These are phyloP conservation scores for Sarcophaga rosellei DNA, from an alignment of 2,888 invertebrate species.

Conservation along the genomic window DNA sequence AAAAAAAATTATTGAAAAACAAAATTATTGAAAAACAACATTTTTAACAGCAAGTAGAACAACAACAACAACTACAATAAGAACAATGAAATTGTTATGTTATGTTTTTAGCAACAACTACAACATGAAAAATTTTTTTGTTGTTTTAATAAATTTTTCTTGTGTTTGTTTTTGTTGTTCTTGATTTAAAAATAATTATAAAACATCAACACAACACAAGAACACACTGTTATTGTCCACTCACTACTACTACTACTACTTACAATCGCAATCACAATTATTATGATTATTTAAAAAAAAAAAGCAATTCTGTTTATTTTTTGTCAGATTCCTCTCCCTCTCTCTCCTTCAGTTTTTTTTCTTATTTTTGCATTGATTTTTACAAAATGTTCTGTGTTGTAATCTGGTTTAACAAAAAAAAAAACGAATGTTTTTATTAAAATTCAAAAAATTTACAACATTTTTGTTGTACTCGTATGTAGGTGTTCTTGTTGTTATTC, in stretches of 20 bases:
- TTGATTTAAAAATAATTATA: neutral
- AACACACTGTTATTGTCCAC: conserved; percentile 1
- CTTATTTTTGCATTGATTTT: neutral
- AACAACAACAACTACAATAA: neutral
- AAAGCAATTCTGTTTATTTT: neutral
- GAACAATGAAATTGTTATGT: conserved; percentile 20
- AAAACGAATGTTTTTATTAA: conserved; percentile 52
- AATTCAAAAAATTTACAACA: conserved; percentile 43
- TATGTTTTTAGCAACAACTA: conserved; percentile 66
- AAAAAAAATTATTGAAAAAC: neutral
- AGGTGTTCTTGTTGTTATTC: conserved; percentile 32
- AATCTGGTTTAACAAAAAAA: neutral
- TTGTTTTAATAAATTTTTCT: conserved; percentile 30
- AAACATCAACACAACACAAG: neutral
- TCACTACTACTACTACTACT: neutral
- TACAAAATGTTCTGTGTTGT: neutral
- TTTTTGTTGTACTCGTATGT: conserved; percentile 47
- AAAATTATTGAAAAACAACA: neutral
- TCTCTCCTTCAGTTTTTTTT: neutral
- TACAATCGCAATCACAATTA: neutral
- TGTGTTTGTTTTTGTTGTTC: neutral
- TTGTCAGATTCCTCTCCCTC: neutral
- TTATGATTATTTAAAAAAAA: no score
- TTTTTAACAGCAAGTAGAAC: neutral
- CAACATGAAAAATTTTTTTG: conserved; percentile 47